phyloP scores from a whole-genome alignment of 2,797 vertebrate genomes.

The Microctenopoma lineatum region DNA sequence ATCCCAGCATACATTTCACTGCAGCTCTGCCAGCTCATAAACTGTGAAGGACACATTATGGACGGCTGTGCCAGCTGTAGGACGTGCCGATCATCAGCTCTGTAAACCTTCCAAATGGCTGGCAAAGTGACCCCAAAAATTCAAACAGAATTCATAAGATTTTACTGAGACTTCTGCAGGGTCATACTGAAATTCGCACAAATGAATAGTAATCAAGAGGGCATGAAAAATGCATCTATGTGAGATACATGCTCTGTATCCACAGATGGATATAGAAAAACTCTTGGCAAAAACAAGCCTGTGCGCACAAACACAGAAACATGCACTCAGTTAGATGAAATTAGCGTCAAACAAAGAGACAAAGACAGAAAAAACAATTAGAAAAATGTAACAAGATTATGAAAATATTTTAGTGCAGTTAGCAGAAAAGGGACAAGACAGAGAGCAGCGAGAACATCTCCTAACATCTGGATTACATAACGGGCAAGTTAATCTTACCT shows the following conservation, averaged over 20 bases:
- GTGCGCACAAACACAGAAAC: slow-evolving; percentile 14
- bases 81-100: slow-evolving; percentile 35
- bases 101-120: slow-evolving; percentile 51
- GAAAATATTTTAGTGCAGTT: slow-evolving; percentile 29
- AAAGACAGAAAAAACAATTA: neutral
- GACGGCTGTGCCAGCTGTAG: slow-evolving; percentile 30
- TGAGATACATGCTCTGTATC: slow-evolving; percentile 27
- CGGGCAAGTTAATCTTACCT: slow-evolving; percentile 66
- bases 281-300: slow-evolving; percentile 5
- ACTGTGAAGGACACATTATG: slow-evolving; percentile 55
- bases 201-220: slow-evolving; percentile 61
- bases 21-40: slow-evolving; percentile 39
- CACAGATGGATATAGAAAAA: slow-evolving; percentile 27
- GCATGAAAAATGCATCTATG: slow-evolving; percentile 53
- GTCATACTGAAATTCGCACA: slow-evolving; percentile 55
- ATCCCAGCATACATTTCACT: slow-evolving; percentile 37
- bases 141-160: slow-evolving; percentile 52
- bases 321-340: slow-evolving; percentile 19
- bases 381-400: slow-evolving; percentile 18
- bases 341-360: slow-evolving; percentile 27
- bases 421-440: slow-evolving; percentile 52
- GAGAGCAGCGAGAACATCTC: slow-evolving; percentile 46
- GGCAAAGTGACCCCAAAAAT: slow-evolving; percentile 36
- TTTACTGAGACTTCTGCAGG: slow-evolving; percentile 38
- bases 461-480: slow-evolving; percentile 71